Evolutionary conservation across 1,140 invertebrate genomes (phyloP), one percentile per base, ranked within the genome.

Genomic region (Papilio dardanus): DNA sequence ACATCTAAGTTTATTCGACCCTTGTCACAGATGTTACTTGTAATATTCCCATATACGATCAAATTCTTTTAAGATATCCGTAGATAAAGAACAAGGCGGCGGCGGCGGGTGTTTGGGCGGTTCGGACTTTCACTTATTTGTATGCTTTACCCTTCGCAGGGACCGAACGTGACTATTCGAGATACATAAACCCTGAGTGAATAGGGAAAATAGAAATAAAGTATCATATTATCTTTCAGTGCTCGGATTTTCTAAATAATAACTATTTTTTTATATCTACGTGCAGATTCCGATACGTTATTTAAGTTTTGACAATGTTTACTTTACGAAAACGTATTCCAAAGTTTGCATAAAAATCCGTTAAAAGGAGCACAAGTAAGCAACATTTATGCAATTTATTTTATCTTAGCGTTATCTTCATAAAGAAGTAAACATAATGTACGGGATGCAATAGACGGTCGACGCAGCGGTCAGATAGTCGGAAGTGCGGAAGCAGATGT

Each of bases 131-230:
- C 86, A 89, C 90, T 92, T 92, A 93, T 93, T 93, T 92, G 92
- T 93, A 93, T 93, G 90, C 92, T 83, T 87, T 82, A 89, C 90
- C 91, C 89, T 89, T 85, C 88, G 86, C 88, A 81, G 81, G 86
- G 85, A 85, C 88, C 83, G 81, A 82, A 93, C 91, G 91, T 92
- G 91, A 92, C 91, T 92, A 93, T 93, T 93, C 89, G 89, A 92
- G 91, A 93, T 92, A 93, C 89, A 93, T 93, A 93, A 91, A 93
- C 89, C 86, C 85, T 90, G 89, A 91, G 90, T 92, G 90, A 93
- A 93, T 93, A 91, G 89, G 91, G 89, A 92, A 93, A 93, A 93
- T 92, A 93, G 92, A 93, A 91, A 93, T 91, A 93, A 92, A 93
- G 88, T 92, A 88, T 90, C 90, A 89, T 92, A 91, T 89, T 90